A percentile compares a stretch with the other conserved stretches of the same genome.
Conservation (phyloP, 2,113 vertebrate genomes). For the Phalacrocorax carbo region DNA sequence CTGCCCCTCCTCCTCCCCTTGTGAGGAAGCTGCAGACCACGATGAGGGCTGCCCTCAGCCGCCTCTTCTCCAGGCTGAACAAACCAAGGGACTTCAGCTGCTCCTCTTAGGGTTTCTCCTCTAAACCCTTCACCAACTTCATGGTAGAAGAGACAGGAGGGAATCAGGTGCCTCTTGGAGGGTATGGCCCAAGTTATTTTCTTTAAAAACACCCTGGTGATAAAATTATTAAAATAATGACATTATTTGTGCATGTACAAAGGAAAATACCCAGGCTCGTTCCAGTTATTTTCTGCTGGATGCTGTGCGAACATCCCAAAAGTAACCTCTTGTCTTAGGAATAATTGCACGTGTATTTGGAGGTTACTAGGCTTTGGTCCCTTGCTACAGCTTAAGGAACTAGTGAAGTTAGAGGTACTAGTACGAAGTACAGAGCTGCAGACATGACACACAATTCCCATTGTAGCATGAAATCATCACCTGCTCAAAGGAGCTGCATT, state of each 20-base stretch:
- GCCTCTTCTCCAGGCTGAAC: no score
- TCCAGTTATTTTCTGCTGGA: neutral
- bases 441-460: neutral
- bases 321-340: neutral
- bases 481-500: neutral
- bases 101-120: no score
- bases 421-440: neutral
- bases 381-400: neutral
- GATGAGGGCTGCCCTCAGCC: no score
- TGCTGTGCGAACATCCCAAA: neutral
- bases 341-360: accelerated
- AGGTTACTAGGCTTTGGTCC: neutral
- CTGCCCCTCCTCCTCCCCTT: no score
- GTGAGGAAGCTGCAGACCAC: no score
- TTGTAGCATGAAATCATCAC: neutral
- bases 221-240: neutral
- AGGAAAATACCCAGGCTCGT: neutral
- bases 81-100: no score
- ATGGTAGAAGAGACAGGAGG: neutral
- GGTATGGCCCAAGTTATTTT: neutral
- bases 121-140: no score
- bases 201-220: neutral
- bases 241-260: neutral
- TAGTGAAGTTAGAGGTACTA: neutral
- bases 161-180: neutral